phyloP scores from a whole-genome alignment of 2,797 vertebrate species.

The Danio kyathit region DNA sequence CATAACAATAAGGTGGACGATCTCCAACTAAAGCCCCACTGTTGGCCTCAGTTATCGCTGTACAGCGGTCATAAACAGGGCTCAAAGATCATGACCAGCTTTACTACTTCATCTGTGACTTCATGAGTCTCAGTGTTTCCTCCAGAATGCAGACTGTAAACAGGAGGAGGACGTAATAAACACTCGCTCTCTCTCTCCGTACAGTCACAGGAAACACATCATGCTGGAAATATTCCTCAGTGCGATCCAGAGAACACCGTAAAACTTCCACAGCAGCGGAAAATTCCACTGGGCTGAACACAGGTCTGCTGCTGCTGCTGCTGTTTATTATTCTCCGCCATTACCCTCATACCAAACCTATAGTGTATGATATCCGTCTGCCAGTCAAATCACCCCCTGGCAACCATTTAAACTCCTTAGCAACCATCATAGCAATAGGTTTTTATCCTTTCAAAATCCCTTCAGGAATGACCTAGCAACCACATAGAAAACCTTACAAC shows the following conservation, averaged over 20 bases:
- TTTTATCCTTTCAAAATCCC: no score
- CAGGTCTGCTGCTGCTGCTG: background rate
- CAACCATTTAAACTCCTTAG: no score
- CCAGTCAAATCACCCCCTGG: background rate
- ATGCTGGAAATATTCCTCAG: slow-evolving; percentile 9
- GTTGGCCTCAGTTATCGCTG: background rate
- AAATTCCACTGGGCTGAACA: background rate
- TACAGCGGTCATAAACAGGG: no score
- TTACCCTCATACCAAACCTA: background rate
- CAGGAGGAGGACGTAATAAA: background rate
- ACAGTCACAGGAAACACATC: slow-evolving; percentile 5
- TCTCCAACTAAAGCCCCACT: background rate
- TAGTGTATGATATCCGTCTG: background rate
- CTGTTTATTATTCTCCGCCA: background rate
- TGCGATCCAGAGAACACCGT: background rate
- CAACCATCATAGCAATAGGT: background rate
- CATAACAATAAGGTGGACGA: no score
- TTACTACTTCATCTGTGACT: no score
- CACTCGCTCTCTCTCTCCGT: slow-evolving; percentile 8
- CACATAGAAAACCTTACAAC: background rate
- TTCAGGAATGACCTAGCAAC: background rate
- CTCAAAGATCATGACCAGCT: no score
- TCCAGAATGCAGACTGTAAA: background rate
- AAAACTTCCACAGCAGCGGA: background rate
- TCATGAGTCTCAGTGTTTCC: no score